These are phyloP conservation scores for Tryphoninae sp. DNA, from an alignment of 2,888 invertebrate species.

Conservation along the genomic window DNA sequence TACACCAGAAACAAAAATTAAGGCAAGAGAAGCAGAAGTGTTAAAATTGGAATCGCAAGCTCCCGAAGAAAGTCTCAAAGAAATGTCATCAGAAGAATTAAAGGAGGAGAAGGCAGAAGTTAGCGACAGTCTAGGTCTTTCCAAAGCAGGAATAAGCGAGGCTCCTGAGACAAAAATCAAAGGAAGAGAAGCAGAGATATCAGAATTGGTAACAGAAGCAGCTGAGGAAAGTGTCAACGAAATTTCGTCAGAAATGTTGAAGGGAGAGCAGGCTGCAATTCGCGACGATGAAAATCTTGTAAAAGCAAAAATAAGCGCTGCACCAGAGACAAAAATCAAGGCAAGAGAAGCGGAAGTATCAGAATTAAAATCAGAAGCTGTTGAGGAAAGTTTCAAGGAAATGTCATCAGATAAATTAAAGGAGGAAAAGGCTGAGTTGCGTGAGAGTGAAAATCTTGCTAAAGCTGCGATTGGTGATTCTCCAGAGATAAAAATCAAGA, in stretches of 20 bases:
- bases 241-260: not conserved
- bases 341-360: constrained; percentile 11
- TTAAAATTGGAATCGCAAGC: constrained; percentile 29
- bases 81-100: constrained; percentile 29
- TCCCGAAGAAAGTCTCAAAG: constrained; percentile 5
- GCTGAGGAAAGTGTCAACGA: constrained; percentile 16
- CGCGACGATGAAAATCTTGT: constrained; percentile 21
- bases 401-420: constrained; percentile 32
- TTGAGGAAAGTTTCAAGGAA: constrained; percentile 64
- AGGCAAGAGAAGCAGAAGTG: constrained; percentile 5
- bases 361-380: constrained; percentile 65
- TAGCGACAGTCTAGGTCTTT: constrained; percentile 5
- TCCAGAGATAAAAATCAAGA: constrained; percentile 49
- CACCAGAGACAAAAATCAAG: constrained; percentile 56
- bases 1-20: constrained; percentile 8
- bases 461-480: not conserved
- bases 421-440: constrained; percentile 13
- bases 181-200: not conserved
- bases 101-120: constrained; percentile 31
- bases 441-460: not conserved
- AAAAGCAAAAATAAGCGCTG: constrained; percentile 11
- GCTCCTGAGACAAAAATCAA: not conserved
- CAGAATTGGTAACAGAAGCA: constrained; percentile 8
- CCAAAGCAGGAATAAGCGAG: constrained; percentile 5
- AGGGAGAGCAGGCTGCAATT: constrained; percentile 18